These are phyloP conservation scores for Mesitornis unicolor DNA, from an alignment of 2,113 vertebrate species.

Conservation along the genomic window DNA sequence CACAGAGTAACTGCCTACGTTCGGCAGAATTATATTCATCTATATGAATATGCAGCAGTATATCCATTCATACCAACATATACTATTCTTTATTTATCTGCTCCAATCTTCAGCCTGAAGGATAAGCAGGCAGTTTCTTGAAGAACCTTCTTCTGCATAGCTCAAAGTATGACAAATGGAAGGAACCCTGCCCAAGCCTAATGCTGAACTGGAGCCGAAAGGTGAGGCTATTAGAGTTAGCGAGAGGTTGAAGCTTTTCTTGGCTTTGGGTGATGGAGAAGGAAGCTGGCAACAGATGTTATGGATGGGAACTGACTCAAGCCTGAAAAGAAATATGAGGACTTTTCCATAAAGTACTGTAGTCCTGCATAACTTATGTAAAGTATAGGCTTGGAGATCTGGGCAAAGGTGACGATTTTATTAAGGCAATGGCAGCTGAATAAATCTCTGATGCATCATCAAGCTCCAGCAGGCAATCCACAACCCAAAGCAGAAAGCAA, in stretches of 20 bases:
- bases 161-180: neutral
- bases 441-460: neutral
- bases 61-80: neutral
- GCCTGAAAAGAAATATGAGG: neutral
- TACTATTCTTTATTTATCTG: neutral
- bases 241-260: neutral
- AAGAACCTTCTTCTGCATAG: neutral
- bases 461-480: neutral
- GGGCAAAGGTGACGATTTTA: constrained; percentile 27
- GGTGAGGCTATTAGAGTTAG: neutral
- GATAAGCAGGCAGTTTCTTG: neutral
- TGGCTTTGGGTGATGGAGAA: neutral
- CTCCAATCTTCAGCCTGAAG: neutral
- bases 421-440: neutral
- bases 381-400: neutral
- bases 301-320: neutral
- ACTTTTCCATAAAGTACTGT: neutral
- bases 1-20: neutral
- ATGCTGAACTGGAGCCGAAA: neutral
- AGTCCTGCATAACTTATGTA: neutral
- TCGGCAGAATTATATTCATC: neutral
- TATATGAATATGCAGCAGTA: neutral
- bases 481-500: neutral
- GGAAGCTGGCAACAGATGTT: neutral
- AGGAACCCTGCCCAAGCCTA: neutral